A percentile compares a stretch with the other conserved stretches of the same genome.
Conservation (phyloP, 1,140 invertebrate genomes). For the Araneus ventricosus region DNA sequence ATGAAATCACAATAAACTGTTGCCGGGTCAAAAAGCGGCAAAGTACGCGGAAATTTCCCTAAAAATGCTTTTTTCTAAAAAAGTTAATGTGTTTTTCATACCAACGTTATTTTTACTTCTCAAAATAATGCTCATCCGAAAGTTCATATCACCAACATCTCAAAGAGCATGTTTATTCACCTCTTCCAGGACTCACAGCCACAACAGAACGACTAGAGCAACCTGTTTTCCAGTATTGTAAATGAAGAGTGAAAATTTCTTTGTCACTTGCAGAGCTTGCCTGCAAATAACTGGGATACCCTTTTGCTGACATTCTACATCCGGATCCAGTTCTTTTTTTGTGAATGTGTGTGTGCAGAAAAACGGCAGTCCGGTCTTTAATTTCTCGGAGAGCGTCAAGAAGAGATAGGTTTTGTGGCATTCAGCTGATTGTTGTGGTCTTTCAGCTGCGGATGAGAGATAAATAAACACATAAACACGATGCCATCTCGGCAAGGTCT, state of each 20-base stretch:
- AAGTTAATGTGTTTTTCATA: no score
- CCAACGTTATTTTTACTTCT: no score
- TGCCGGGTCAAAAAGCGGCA: no score
- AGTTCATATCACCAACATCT: no score
- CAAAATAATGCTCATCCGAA: no score
- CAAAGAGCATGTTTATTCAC: no score
- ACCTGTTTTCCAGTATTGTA: not conserved
- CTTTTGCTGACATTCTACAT: not conserved
- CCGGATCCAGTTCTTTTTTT: not conserved
- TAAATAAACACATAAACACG: conserved; percentile 19
- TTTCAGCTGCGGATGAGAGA: not conserved
- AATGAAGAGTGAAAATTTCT: not conserved
- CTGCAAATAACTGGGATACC: not conserved
- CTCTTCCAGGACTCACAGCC: no score
- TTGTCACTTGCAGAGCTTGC: not conserved
- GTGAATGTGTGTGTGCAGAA: not conserved
- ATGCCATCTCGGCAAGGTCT: not conserved
- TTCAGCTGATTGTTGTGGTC: not conserved
- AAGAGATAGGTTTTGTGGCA: not conserved
- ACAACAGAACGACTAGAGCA: not conserved
- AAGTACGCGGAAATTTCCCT: no score
- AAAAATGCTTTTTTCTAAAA: no score
- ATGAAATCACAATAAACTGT: no score
- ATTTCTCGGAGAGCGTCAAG: not conserved
- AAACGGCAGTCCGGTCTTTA: not conserved